Evolutionary conservation across 2,888 invertebrate species (phyloP), one percentile per base, ranked within the genome.

Genomic region (Malacosoma neustria): DNA sequence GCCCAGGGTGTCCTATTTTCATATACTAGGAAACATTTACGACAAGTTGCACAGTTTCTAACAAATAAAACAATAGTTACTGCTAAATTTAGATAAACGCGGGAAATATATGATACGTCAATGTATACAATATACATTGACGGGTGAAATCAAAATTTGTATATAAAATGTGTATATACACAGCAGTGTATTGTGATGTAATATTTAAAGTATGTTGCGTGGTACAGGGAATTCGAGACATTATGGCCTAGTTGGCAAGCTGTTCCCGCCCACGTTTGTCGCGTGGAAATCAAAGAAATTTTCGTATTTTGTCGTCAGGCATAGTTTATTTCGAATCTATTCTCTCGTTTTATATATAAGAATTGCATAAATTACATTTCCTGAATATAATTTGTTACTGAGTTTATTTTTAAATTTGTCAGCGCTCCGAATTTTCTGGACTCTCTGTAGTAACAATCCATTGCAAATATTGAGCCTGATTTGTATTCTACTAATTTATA

Each of bases 221-320:
- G 51, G 68, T 72, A 58, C 48, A 48, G 42, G 53, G 63, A 49
- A 49, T 54, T 43, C 53, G 69, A 74, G 74, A 73, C 72, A 70
- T 63, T 67, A 65, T 74, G 84, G 68, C 82, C 81, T 72, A 82
- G 53, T 82, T 82, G 84, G 82, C 81, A 81, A 50, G 45, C 48
- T 45, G 47, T 59, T 46, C 42, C 47, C 65, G 50, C 74, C 75
- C 70, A 72, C 74, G 60, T 35, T 42, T 42, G 68, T 63, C 62
- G 56, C 58, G 53, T 54, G 63, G 69, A 65, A 73, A 76, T 75
- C 72, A 70, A 64, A 70, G 65, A 71, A 69, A 70, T 64, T 48
- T 52, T 52, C 22, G 51, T 56, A 57, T 57, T 37, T 61, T 56
- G 54, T 60, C 55, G 54, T 54, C 35, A 15, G 39, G 36, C 32